Percentiles rank a stretch among this genome's conserved stretches.
These are phyloP conservation scores for Halichoerus grypus DNA, from an alignment of 2,113 vertebrate species.

Conservation along the genomic window DNA sequence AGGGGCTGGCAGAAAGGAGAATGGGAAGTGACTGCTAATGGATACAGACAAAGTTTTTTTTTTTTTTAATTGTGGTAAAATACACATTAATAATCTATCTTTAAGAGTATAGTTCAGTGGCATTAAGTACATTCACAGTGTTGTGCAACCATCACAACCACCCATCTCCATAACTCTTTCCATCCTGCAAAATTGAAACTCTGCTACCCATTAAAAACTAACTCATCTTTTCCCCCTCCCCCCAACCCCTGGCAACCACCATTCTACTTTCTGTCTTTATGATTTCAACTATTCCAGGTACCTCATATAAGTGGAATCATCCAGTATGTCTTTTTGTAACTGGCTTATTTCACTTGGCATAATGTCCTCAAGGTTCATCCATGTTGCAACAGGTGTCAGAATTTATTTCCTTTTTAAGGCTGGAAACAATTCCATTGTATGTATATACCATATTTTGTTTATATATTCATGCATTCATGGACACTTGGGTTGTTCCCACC, in stretches of 20 bases:
- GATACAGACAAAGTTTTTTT: background rate
- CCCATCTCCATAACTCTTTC: background rate
- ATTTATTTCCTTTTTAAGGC: background rate
- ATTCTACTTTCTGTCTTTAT: background rate
- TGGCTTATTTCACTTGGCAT: conserved; percentile 20
- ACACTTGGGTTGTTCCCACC: background rate
- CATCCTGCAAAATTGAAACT: background rate
- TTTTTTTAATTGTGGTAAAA: background rate
- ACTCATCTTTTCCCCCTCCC: background rate
- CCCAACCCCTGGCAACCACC: background rate
- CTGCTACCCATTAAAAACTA: background rate
- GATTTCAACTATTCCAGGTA: background rate
- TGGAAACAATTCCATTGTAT: background rate
- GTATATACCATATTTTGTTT: background rate
- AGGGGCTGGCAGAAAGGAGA: background rate
- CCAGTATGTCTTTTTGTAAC: background rate
- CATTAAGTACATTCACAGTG: background rate
- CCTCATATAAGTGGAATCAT: background rate
- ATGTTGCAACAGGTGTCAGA: background rate
- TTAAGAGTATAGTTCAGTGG: background rate
- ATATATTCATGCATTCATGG: background rate
- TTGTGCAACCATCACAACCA: background rate
- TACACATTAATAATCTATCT: background rate
- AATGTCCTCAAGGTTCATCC: background rate
- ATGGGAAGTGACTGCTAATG: background rate